Evolutionary conservation across 1,140 invertebrate genomes (phyloP).

Genomic region (Proctacanthus coquilletti): DNA sequence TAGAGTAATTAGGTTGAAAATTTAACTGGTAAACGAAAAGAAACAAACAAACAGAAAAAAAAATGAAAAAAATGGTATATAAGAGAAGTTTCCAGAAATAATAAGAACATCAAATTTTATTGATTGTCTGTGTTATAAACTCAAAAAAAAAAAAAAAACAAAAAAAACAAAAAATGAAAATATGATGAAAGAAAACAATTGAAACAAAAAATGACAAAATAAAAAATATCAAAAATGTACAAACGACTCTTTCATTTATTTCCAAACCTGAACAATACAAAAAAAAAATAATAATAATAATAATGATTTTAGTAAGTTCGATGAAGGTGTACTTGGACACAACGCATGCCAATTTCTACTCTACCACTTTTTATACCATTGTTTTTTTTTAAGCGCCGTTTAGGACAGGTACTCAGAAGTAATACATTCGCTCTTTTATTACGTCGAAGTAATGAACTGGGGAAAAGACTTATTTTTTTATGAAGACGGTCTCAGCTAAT

Average conservation of each 20-base stretch:
- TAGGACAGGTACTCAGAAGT: too few relatives aligned
- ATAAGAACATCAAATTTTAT: background rate
- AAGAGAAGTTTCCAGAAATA: background rate
- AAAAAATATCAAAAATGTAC: background rate
- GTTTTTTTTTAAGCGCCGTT: too few relatives aligned
- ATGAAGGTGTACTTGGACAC: too few relatives aligned
- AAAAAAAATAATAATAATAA: background rate
- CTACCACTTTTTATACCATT: too few relatives aligned
- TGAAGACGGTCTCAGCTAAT: too few relatives aligned
- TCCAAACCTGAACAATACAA: background rate
- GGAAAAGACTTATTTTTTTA: too few relatives aligned
- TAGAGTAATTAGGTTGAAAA: too few relatives aligned
- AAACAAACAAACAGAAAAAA: background rate
- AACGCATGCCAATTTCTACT: too few relatives aligned
- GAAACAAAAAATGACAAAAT: background rate
- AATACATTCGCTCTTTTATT: too few relatives aligned
- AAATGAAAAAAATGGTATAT: background rate
- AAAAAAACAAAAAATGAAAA: background rate
- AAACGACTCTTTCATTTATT: background rate
- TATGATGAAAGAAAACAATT: background rate
- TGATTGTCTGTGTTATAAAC: conserved; percentile 1
- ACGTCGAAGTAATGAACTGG: too few relatives aligned
- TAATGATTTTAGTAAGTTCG: too few relatives aligned
- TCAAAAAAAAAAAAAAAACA: background rate
- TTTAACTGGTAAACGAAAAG: background rate